A percentile compares a stretch with the other conserved stretches of the same genome.
phyloP scores from a whole-genome alignment of 2,888 invertebrate genomes.

The Archaeoteleia sp. region DNA sequence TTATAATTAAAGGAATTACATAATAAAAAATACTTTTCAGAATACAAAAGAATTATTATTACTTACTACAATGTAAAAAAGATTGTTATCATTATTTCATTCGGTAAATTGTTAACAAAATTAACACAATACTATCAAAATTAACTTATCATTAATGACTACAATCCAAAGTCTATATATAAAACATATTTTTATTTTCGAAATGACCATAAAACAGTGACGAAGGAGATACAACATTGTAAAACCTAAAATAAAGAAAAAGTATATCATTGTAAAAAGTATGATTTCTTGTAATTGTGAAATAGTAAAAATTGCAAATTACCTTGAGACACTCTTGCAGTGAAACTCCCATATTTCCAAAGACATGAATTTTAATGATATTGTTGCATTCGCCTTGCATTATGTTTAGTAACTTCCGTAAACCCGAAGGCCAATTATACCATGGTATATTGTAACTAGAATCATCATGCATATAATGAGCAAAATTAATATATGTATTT shows the following conservation, averaged over 20 bases:
- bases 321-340: conserved; percentile 27
- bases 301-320: conserved; percentile 4
- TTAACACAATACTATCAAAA: no score
- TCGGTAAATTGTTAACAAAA: no score
- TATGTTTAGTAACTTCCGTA: conserved; percentile 19
- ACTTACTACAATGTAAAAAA: no score
- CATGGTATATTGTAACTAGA: conserved; percentile 19
- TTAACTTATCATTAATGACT: neutral
- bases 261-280: conserved; percentile 16
- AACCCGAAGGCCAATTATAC: conserved; percentile 18
- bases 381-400: conserved; percentile 26
- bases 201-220: conserved; percentile 18
- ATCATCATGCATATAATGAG: neutral
- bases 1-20: no score
- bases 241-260: conserved; percentile 21
- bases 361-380: conserved; percentile 14
- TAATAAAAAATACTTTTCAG: no score
- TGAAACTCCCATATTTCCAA: conserved; percentile 28
- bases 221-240: conserved; percentile 20
- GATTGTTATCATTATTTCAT: no score
- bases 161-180: neutral
- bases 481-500: no score
- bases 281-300: conserved; percentile 7
- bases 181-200: conserved; percentile 19
- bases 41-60: no score